Percentiles rank a stretch among this genome's conserved stretches.
phyloP scores from a whole-genome alignment of 2,797 vertebrate genomes.

The Silurus lanzhouensis region DNA sequence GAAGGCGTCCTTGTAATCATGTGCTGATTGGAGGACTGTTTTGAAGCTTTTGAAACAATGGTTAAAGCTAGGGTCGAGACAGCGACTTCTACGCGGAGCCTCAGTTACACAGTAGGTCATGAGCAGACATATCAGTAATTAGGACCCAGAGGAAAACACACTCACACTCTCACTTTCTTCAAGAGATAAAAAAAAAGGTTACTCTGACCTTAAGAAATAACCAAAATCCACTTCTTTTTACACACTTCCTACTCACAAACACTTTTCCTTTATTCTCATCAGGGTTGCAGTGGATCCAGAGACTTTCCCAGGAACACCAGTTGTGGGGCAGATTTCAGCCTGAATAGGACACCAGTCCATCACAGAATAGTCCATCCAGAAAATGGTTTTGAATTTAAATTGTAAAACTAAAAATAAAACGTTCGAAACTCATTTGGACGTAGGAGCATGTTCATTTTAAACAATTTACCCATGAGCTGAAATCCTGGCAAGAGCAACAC shows the following conservation, averaged over 20 bases:
- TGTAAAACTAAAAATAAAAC: neutral
- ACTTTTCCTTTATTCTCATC: neutral
- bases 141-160: neutral
- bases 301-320: neutral
- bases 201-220: neutral
- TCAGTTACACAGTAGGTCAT: neutral
- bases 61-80: neutral
- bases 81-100: neutral
- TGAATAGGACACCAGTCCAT: neutral
- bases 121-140: constrained; percentile 14
- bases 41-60: constrained; percentile 23
- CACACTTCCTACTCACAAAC: neutral
- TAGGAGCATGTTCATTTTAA: constrained; percentile 16
- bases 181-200: neutral
- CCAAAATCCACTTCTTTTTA: neutral
- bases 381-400: neutral
- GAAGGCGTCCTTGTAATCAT: constrained; percentile 16
- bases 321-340: neutral
- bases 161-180: neutral
- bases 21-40: constrained; percentile 20
- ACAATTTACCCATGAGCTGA: constrained; percentile 40
- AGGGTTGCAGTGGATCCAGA: neutral
- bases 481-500: constrained; percentile 51
- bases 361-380: neutral
- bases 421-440: neutral